These are phyloP conservation scores for Hippopotamyrus pictus DNA, from an alignment of 2,797 vertebrate species.

Conservation along the genomic window DNA sequence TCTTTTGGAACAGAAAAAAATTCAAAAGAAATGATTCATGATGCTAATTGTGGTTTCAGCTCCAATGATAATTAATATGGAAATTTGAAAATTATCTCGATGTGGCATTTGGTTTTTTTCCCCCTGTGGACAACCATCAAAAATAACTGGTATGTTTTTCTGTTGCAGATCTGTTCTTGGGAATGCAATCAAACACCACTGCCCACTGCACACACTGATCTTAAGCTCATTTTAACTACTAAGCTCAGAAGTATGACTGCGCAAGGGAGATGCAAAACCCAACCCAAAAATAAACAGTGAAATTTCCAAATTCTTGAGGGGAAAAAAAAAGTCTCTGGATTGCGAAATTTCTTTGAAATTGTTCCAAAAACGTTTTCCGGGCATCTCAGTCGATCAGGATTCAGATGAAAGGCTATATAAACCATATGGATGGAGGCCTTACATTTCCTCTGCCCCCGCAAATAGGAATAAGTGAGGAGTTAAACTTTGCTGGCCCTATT, in stretches of 20 bases:
- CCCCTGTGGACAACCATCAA: background rate
- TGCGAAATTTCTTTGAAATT: background rate
- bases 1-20: background rate
- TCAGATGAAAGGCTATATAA: background rate
- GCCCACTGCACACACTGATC: background rate
- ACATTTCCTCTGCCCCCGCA: conserved; percentile 25
- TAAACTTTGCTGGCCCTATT: conserved; percentile 35
- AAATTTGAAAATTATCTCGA: background rate
- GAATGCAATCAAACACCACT: background rate
- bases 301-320: background rate
- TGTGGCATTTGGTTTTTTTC: background rate
- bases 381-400: background rate
- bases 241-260: background rate
- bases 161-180: background rate
- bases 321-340: background rate
- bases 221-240: background rate
- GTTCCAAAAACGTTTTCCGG: background rate
- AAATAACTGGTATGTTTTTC: background rate
- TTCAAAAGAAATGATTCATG: background rate
- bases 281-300: background rate
- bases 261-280: background rate
- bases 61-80: background rate
- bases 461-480: conserved; percentile 36
- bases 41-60: background rate
- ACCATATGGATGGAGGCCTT: background rate